A percentile compares a stretch with the other conserved stretches of the same genome.
phyloP scores from a whole-genome alignment of 2,888 invertebrate species.

The Laothoe populi region DNA sequence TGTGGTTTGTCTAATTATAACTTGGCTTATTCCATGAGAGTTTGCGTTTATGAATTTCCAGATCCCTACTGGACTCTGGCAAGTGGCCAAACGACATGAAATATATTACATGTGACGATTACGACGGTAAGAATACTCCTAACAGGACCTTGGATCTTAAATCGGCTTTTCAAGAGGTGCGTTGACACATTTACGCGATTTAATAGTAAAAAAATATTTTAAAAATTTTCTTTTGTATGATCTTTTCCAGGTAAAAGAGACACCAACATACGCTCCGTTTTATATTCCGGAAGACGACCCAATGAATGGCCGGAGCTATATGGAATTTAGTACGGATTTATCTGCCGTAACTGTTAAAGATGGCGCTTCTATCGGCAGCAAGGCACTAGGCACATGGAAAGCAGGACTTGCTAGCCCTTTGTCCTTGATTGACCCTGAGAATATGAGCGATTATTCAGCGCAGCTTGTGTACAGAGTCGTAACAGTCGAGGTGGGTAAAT shows the following conservation, averaged over 20 bases:
- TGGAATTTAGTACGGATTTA: constrained; percentile 90
- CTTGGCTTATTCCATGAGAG: constrained; percentile 71
- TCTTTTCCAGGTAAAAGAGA: constrained; percentile 81
- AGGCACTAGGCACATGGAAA: constrained; percentile 90
- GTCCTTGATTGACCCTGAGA: constrained; percentile 86
- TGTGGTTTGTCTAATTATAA: constrained; percentile 70
- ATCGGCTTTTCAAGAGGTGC: constrained; percentile 88
- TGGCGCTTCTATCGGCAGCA: constrained; percentile 89
- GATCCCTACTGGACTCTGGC: constrained; percentile 88
- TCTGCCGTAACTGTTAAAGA: constrained; percentile 89
- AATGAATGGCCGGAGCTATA: constrained; percentile 89
- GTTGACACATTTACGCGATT: constrained; percentile 45
- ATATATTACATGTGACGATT: constrained; percentile 91
- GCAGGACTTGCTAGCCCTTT: constrained; percentile 89
- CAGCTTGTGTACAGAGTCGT: constrained; percentile 94
- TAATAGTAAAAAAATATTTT: constrained; percentile 4
- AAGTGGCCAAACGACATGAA: constrained; percentile 90
- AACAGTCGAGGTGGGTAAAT: constrained; percentile 90
- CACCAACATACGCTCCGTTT: constrained; percentile 89
- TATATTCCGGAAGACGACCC: constrained; percentile 85
- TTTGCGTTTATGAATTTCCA: constrained; percentile 78
- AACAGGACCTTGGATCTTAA: constrained; percentile 88
- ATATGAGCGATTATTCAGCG: constrained; percentile 90
- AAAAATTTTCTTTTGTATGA: neutral
- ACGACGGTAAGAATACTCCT: constrained; percentile 91